These are phyloP conservation scores for Laupala kohalensis DNA, from an alignment of 1,140 invertebrate genomes.

Conservation along the genomic window DNA sequence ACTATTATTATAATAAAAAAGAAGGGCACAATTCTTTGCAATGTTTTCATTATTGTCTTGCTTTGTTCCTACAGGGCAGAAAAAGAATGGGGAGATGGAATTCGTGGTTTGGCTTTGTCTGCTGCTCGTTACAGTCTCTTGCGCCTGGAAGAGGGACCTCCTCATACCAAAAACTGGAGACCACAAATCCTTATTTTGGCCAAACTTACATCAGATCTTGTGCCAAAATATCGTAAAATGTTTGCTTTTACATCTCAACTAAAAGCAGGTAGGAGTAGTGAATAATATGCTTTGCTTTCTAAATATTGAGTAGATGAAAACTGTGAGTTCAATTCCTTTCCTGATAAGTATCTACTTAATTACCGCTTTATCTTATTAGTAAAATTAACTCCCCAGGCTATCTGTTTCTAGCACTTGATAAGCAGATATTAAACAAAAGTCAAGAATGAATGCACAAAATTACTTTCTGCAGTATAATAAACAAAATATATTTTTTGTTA, in stretches of 20 bases:
- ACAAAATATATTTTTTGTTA: too few species aligned
- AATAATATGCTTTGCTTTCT: not conserved
- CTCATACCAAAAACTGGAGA: conserved; percentile 99
- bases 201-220: conserved; percentile 67
- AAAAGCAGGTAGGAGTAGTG: conserved; percentile 83
- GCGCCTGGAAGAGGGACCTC: conserved; percentile 85
- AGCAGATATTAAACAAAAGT: not conserved
- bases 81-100: conserved; percentile 99
- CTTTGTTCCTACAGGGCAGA: conserved; percentile 82
- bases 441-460: conserved; percentile 54
- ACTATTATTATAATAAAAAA: too few species aligned
- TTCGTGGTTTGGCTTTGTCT: conserved; percentile 88
- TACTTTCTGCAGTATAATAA: too few species aligned
- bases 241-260: conserved; percentile 93
- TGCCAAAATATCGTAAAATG: conserved; percentile 78
- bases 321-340: not conserved
- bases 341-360: not conserved
- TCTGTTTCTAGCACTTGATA: too few species aligned
- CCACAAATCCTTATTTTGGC: conserved; percentile 76
- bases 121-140: conserved; percentile 90
- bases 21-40: too few species aligned
- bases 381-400: not conserved
- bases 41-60: too few species aligned
- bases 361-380: not conserved
- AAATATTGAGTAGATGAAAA: too few species aligned